Conservation (phyloP, 2,797 vertebrate genomes). For the Alca torda region DNA sequence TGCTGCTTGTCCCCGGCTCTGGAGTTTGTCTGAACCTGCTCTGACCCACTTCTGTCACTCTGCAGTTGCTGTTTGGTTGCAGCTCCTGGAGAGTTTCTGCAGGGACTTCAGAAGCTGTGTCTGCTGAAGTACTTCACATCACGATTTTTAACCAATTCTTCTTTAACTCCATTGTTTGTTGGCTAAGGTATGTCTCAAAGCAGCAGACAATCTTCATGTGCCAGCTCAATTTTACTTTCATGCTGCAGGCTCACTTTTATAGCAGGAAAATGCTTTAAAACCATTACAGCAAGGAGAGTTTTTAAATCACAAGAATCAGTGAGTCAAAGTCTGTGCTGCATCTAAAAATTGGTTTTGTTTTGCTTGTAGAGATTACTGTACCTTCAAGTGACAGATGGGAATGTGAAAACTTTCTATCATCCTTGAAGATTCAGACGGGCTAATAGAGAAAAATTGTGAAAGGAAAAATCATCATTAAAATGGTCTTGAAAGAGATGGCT, state of each 20-base stretch:
- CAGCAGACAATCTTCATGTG: not conserved
- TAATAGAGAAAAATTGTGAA: slow-evolving; percentile 54
- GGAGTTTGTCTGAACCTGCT: not conserved
- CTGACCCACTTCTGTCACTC: not conserved
- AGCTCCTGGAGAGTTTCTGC: not conserved
- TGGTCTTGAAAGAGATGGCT: slow-evolving; percentile 55
- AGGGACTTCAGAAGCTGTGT: not conserved
- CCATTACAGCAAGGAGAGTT: not conserved
- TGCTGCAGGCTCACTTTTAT: not conserved
- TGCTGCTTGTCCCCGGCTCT: not conserved
- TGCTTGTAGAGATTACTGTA: slow-evolving; percentile 14
- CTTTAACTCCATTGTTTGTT: not conserved
- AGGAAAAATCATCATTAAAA: slow-evolving; percentile 55
- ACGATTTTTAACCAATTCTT: not conserved
- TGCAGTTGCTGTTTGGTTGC: not conserved
- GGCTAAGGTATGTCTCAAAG: not conserved
- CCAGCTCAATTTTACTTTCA: not conserved
- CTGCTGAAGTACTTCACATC: not conserved
- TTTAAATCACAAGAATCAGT: slow-evolving; percentile 12
- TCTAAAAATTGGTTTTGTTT: slow-evolving; percentile 45
- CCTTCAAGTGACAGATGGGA: slow-evolving; percentile 69
- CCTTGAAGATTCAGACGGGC: slow-evolving; percentile 58
- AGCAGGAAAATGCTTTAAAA: slow-evolving; percentile 1
- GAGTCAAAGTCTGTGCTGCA: not conserved
- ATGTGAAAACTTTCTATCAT: slow-evolving; percentile 60